phyloP scores from a whole-genome alignment of 2,888 invertebrate genomes.

The Taphrorychus bicolor region DNA sequence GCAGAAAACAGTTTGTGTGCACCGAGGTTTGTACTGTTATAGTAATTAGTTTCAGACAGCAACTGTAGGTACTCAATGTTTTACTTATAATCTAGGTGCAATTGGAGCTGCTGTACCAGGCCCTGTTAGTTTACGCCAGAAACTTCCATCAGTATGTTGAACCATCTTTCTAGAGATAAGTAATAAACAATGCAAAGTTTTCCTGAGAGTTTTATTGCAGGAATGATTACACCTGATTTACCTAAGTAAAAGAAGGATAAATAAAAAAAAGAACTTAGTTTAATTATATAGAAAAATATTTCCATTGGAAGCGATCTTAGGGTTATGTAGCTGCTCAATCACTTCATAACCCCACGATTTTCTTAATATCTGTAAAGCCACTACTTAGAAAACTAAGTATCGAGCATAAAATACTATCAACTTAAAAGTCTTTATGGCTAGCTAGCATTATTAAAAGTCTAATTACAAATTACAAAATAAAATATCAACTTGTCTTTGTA shows the following conservation, averaged over 20 bases:
- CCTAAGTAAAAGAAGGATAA: neutral
- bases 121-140: constrained; percentile 50
- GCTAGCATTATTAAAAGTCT: too few relatives aligned
- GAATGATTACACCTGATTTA: neutral
- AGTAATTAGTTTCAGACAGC: too few relatives aligned
- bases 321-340: too few relatives aligned
- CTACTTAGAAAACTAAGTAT: too few relatives aligned
- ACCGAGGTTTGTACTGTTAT: too few relatives aligned
- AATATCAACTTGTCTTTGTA: neutral
- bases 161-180: neutral
- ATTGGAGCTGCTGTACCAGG: constrained; percentile 56
- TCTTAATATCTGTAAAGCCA: too few relatives aligned
- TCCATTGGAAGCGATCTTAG: too few relatives aligned
- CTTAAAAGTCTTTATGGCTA: too few relatives aligned
- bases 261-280: neutral
- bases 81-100: constrained; percentile 53
- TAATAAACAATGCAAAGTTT: neutral
- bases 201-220: neutral
- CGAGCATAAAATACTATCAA: too few relatives aligned
- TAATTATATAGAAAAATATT: neutral
- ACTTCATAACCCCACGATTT: too few relatives aligned
- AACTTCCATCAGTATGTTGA: neutral
- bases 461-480: neutral
- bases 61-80: too few relatives aligned
- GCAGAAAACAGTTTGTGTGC: constrained; percentile 57